Evolutionary conservation across 2,797 vertebrate species (phyloP), one percentile per base, ranked within the genome.

Genomic region (Pseudotriccus pelzelni): DNA sequence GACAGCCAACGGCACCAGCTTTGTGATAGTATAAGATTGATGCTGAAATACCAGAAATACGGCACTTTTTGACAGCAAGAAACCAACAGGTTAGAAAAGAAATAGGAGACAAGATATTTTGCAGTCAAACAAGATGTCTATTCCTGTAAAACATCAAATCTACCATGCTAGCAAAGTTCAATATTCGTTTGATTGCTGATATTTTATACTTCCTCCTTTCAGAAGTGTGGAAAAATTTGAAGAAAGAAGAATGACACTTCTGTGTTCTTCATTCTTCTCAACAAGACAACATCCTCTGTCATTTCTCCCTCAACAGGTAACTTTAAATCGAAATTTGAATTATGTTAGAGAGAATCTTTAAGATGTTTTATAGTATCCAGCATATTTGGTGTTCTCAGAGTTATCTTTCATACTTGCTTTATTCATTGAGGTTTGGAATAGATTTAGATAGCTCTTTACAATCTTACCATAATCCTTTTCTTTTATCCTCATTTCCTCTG

Each of bases 101-200:
- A 93, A 96, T 28, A 50, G 67, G 62, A 94, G 77, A 50, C 50
- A 88, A 80, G 95, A 56, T 91, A 67, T 94, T 96, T 96, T 76
- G 92, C 84, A 93, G 75, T 96, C 95, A 97, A 97, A 96, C 80
- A 96, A 92, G 95, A 64, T 67, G 59, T 91, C 96, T 96, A n/a
- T 87, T 97, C 74, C 50, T 36, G 84, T 85, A 87, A 96, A 83
- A 49, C n/a, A 75, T 92, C 94, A 89, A 77, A 96, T 89, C 80
- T 95, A 84, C 81, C 85, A 96, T 86, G 39, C 69, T 87, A 86
- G 74, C 19, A 60, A 96, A 85, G 83, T 86, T 95, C 74, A 91
- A 90, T 76, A 74, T 91, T 95, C n/a, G 93, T 97, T 94, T 96
- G 39, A 68, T 86, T 84, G 46, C 63, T 94, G 88, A 60, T 79